Evolutionary conservation across 2,888 invertebrate genomes (phyloP), one percentile per base, ranked within the genome.

Genomic region (Cheiracanthium punctorium): DNA sequence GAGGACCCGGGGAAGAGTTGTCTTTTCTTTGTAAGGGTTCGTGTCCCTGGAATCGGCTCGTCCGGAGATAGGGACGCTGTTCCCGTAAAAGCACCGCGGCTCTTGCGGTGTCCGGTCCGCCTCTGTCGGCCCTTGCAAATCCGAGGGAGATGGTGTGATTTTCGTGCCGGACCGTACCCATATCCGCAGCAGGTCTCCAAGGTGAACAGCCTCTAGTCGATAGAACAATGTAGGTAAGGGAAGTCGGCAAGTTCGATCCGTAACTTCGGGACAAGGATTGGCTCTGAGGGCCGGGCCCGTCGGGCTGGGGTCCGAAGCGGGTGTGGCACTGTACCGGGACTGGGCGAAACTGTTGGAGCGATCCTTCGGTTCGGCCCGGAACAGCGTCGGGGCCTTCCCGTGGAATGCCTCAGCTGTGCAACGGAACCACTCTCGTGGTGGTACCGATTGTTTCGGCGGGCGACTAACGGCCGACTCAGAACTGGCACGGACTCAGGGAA

Each of bases 101-200:
- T 58, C 58, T 58, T 58, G 58, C 58, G 58, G 58, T 58, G 58
- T 58, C 58, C 58, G 58, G 58, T 58, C 58, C 58, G 37, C 37
- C 37, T 37, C 37, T 37, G 37, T 37, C 37, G 37, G 4, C 37
- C 37, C 37, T 37, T 58, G 58, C 58, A 58, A 58, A 58, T 58
- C 58, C 58, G 58, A 58, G 58, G 58, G 58, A 58, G 58, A 58
- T 20, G 24, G 58, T 58, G 67, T 89, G 71, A 85, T 73, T 81
- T 80, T 89, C 85, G 80, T 71, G 86, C 86, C 84, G 69, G 88
- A 41, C 80, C 88, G 89, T 89, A 89, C 89, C 84, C 93, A 94
- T 94, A 94, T 94, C 94, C 94, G 94, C 94, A 94, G 93, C 94
- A 94, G 94, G 94, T 95, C 94, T 94, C 94, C 94, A 94, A 94